phyloP scores from a whole-genome alignment of 2,888 invertebrate genomes.

The Cistogaster globosa region DNA sequence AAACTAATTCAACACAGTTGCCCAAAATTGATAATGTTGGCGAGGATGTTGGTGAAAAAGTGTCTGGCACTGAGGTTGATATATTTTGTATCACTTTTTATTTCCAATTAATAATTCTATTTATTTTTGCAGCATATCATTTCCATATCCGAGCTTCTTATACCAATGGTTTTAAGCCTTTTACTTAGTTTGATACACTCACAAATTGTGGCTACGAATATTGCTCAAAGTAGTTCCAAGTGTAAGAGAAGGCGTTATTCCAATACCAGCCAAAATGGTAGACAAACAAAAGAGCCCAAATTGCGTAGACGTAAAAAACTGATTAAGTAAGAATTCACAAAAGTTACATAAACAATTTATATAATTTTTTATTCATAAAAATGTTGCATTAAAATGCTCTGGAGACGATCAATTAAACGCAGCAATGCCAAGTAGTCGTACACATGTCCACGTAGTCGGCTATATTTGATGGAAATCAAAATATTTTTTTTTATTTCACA shows the following conservation, averaged over 20 bases:
- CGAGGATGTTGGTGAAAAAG: constrained; percentile 18
- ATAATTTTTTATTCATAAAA: too few species aligned
- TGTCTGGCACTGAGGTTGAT: constrained; percentile 35
- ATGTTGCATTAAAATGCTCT: too few species aligned
- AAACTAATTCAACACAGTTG: constrained; percentile 41
- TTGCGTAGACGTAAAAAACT: constrained; percentile 79
- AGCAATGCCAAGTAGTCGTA: too few species aligned
- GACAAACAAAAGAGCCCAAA: constrained; percentile 50
- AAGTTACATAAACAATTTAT: too few species aligned
- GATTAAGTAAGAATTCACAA: constrained; percentile 77
- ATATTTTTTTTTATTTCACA: too few species aligned
- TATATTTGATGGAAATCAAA: too few species aligned
- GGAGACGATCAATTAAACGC: too few species aligned
- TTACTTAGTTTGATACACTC: constrained; percentile 90
- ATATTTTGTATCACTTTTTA: constrained; percentile 6
- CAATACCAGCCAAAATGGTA: constrained; percentile 74
- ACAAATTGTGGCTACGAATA: constrained; percentile 89
- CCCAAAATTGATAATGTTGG: not conserved
- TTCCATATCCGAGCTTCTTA: constrained; percentile 87
- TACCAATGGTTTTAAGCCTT: constrained; percentile 89
- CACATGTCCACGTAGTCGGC: too few species aligned
- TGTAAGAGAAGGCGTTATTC: constrained; percentile 79
- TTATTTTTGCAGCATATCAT: constrained; percentile 83
- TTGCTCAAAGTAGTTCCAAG: constrained; percentile 77
- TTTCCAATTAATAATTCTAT: constrained; percentile 33